phyloP scores from a whole-genome alignment of 1,140 invertebrate genomes.

The Eupeodes corollae region DNA sequence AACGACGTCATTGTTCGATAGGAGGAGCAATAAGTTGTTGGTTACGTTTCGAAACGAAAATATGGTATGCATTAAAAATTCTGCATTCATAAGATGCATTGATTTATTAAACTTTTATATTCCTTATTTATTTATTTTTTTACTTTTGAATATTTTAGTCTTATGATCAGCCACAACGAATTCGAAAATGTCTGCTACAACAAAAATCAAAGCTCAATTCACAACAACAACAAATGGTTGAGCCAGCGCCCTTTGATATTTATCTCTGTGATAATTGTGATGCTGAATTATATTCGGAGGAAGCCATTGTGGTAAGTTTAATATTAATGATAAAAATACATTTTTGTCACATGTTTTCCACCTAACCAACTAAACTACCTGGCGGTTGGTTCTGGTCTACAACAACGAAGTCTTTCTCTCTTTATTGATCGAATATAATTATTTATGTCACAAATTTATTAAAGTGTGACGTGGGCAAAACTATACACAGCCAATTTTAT shows the following conservation, averaged over 20 bases:
- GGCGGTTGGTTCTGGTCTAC: neutral
- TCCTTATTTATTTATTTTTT: neutral
- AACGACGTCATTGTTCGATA: conserved; percentile 58
- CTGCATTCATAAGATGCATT: neutral
- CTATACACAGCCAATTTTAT: neutral
- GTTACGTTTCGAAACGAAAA: conserved; percentile 67
- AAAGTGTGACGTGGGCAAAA: neutral
- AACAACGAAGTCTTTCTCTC: too few relatives aligned
- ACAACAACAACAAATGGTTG: conserved; percentile 39
- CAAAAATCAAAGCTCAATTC: conserved; percentile 34
- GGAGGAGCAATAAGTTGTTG: conserved; percentile 49
- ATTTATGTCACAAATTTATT: neutral
- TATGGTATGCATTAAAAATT: conserved; percentile 37
- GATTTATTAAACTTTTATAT: neutral
- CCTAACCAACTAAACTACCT: too few relatives aligned
- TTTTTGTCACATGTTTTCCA: neutral
- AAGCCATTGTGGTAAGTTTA: conserved; percentile 44
- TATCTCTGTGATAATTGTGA: conserved; percentile 65
- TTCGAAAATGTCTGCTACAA: conserved; percentile 26
- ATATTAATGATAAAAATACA: neutral
- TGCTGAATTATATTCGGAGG: conserved; percentile 44
- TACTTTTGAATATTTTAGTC: conserved; percentile 17
- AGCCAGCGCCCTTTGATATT: conserved; percentile 48
- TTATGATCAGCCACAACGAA: conserved; percentile 30
- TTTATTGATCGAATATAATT: neutral